Evolutionary conservation across 2,113 vertebrate genomes (phyloP).

Genomic region (human (Homo sapiens)): DNA sequence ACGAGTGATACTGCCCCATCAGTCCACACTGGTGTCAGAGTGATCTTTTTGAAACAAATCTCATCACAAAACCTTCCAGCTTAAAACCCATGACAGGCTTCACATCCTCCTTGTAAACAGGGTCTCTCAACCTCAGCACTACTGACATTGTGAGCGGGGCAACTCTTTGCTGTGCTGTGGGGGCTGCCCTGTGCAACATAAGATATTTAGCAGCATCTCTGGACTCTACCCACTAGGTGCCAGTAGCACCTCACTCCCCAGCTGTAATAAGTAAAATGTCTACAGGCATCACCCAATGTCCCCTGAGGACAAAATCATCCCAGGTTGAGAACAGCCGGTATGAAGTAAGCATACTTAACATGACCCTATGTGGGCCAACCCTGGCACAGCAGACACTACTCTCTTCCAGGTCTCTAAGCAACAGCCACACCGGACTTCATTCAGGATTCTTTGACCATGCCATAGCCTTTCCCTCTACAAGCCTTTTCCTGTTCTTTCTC

Average conservation of each 20-base stretch:
- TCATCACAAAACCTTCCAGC: neutral
- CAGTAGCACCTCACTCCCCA: neutral
- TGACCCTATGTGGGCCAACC: neutral
- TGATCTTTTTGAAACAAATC: neutral
- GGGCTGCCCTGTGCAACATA: rapidly evolving
- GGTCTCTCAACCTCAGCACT: neutral
- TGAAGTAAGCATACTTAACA: rapidly evolving
- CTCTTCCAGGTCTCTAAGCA: neutral
- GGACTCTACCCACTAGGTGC: neutral
- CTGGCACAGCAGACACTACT: neutral
- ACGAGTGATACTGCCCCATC: neutral
- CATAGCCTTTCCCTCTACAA: neutral
- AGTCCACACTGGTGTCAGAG: neutral
- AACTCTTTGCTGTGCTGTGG: neutral
- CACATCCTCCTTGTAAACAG: neutral
- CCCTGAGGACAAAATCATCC: neutral
- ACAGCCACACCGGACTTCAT: neutral
- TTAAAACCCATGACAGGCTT: neutral
- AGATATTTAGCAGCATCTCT: neutral
- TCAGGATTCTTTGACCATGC: neutral
- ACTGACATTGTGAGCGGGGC: rapidly evolving
- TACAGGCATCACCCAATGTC: neutral
- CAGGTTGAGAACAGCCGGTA: neutral
- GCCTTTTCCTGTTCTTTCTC: neutral
- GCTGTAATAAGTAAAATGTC: neutral